Conservation (phyloP, 2,113 vertebrate genomes). For the cat (Felis catus) region F.catus_Fca126_mat1.0 CM031416.1:58254501-58255000, state of each 20-base stretch:
- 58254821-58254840: too few relatives aligned
- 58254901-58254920: too few relatives aligned
- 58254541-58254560: neutral
- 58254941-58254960: neutral
- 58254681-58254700: neutral
- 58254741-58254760: too few relatives aligned
- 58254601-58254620: neutral
- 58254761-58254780: too few relatives aligned
- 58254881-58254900: too few relatives aligned
- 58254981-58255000: neutral
- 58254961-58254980: neutral
- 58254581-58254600: neutral
- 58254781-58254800: too few relatives aligned
- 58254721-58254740: too few relatives aligned
- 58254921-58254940: neutral
- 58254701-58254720: neutral
- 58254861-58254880: too few relatives aligned
- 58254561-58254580: neutral
- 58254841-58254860: too few relatives aligned
- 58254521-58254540: neutral
- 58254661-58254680: neutral
- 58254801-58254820: too few relatives aligned
- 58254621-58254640: neutral
- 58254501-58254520: neutral
- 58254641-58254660: neutral